Base-by-base conservation (phyloP, 2,113 vertebrate species). In the Electrona antarctica region DNA sequence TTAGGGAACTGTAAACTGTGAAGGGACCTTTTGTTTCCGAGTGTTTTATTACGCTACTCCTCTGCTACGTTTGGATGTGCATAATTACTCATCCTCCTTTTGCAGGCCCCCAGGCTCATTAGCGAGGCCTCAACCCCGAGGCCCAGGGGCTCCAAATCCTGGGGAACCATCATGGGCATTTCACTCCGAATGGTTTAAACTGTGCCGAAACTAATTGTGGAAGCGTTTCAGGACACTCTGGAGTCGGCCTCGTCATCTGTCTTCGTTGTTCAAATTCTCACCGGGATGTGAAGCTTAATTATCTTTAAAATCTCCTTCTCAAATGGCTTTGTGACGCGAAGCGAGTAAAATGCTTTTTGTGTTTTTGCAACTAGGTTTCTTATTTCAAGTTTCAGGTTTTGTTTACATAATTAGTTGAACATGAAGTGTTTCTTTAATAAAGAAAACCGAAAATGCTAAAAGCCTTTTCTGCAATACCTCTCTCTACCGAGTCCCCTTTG, bases 11-110 rank as follows among this genome's bases (percentile, higher is more conserved):
- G 80, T 81, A 81, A 88, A 84, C 77, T 80, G 67, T 66, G 68
- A 77, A 73, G 76, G 71, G 82, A 85, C 81, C 68, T 8, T 83
- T 85, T 74, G 67, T 87, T 83, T 85, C 82, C 64, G 61, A 71
- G 71, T 80, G 72, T 86, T 84, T 79, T 84, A 76, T 79, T 62
- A 74, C 63, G 74, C 57, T 80, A 63, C 56, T 75, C 64, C 71
- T 74, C 67, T 77, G 71, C 64, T 78, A 67, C 74, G 21, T 80
- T 84, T 69, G 72, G 68, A 70, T 77, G 70, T 81, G 78, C 66
- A 69, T 86, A 83, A 85, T 87, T 76, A 78, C 79, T 75, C 71
- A 65, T 78, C 45, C 68, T 57, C 54, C 60, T 78, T 21, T 73
- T 63, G 60, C 58, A 78, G 67, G 76, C 72, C 63, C 84, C 67